Conservation (phyloP, 2,888 invertebrate species). For the Apotomis capreana region DNA sequence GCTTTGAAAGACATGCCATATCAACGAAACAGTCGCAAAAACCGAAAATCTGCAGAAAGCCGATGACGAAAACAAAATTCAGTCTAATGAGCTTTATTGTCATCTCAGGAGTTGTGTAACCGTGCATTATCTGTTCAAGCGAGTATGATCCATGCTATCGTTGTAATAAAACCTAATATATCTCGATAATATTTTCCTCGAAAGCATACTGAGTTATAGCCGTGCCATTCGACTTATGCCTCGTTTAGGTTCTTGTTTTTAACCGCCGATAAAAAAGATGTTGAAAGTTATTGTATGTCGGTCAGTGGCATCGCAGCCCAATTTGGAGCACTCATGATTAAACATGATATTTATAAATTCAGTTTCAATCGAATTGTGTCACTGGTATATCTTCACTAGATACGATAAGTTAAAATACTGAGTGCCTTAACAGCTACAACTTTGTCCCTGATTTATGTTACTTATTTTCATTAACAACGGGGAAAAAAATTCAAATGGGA, state of each 20-base stretch:
- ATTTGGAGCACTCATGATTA: too few relatives aligned
- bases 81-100: conserved; percentile 35
- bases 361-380: too few relatives aligned
- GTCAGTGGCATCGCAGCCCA: too few relatives aligned
- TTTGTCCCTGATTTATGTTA: too few relatives aligned
- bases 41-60: conserved; percentile 22
- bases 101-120: conserved; percentile 44
- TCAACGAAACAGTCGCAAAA: conserved; percentile 5
- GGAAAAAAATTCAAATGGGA: too few relatives aligned
- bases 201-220: conserved; percentile 64
- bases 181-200: conserved; percentile 54
- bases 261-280: too few relatives aligned
- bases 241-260: conserved; percentile 50
- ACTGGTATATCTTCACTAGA: too few relatives aligned
- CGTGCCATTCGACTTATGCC: conserved; percentile 58
- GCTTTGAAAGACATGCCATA: background rate
- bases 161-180: conserved; percentile 55
- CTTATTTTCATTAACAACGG: too few relatives aligned
- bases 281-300: too few relatives aligned
- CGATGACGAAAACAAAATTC: conserved; percentile 26
- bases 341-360: too few relatives aligned
- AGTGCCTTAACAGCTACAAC: too few relatives aligned
- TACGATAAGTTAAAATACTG: too few relatives aligned
- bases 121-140: conserved; percentile 47
- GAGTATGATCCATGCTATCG: conserved; percentile 55